Evolutionary conservation across 2,888 invertebrate species (phyloP), one percentile per base, ranked within the genome.

Genomic region (Drosophila cognata): DNA sequence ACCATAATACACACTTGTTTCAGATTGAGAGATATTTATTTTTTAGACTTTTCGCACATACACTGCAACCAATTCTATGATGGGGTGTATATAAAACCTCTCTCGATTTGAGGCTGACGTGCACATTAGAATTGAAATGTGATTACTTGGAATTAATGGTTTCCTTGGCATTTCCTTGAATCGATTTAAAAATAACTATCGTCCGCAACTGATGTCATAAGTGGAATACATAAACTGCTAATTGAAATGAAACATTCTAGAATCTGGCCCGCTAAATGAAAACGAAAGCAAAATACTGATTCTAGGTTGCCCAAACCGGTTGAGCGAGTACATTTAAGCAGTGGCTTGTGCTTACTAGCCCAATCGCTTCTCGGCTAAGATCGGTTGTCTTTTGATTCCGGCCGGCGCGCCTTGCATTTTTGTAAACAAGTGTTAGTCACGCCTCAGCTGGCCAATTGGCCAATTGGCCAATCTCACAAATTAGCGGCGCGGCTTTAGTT

Each of bases 301-400:
- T 67, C 77, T 88, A 62, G 86, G 81, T 79, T 80, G 71, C 64
- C 8, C 2, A 71, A 86, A 88, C 85, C 80, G 89, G 85, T 86
- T 81, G 2, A 51, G 65, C 79, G 46, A 75, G 88, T 60, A 71
- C 58, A 56, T 68, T 68, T 53, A 18, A 51, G 56, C 48, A 29
- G 13, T 35, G 21, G 68, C 59, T 57, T 29, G 28, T 29, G 56
- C 70, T 74, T 74, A 84, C 75, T 85, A 84, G 80, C 84, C 87
- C 72, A 76, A 60, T 82, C 63, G 38, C n/a, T 38, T 43, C 66
- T 60, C 16, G 66, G 38, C 28, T 57, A 41, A 55, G 29, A 68
- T 55, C 62, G 38, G 50, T 28, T 21, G 38, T 68, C 53, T 68
- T 59, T 77, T 77, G 74, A 58, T 82, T 77, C 65, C 67, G 79